Conservation (phyloP, 2,797 vertebrate species). For the Pseudocheirus occidentalis region DNA sequence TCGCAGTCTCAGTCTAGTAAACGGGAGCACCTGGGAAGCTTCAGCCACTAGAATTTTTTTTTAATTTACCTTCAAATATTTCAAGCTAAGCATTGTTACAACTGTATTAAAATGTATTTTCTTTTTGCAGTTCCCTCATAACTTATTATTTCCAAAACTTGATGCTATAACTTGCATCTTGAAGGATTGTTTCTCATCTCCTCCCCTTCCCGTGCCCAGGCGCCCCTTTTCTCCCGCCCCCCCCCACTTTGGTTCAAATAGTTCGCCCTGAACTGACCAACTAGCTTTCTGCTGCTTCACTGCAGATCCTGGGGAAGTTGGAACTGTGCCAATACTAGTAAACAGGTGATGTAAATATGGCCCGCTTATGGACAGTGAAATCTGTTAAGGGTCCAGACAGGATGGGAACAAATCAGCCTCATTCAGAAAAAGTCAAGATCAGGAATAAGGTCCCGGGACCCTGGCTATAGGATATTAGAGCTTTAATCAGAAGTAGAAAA, state of each 20-base stretch:
- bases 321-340: not conserved
- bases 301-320: not conserved
- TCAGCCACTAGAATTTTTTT: not conserved
- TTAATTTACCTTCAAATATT: not conserved
- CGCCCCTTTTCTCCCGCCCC: not conserved
- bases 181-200: not conserved
- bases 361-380: not conserved
- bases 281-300: not conserved
- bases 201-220: no score
- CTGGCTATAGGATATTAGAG: not conserved
- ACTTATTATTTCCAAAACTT: not conserved
- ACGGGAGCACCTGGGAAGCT: no score
- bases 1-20: no score
- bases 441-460: not conserved
- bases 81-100: not conserved
- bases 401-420: not conserved
- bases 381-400: not conserved
- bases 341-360: not conserved
- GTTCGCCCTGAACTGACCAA: not conserved
- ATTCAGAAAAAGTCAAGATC: not conserved
- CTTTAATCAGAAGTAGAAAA: constrained; percentile 9
- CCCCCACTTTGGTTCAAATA: not conserved
- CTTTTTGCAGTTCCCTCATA: not conserved
- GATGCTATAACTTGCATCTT: not conserved
- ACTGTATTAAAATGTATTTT: not conserved